These are phyloP conservation scores for Paedocypris micromegethes DNA, from an alignment of 2,797 vertebrate species.

Conservation along the genomic window DNA sequence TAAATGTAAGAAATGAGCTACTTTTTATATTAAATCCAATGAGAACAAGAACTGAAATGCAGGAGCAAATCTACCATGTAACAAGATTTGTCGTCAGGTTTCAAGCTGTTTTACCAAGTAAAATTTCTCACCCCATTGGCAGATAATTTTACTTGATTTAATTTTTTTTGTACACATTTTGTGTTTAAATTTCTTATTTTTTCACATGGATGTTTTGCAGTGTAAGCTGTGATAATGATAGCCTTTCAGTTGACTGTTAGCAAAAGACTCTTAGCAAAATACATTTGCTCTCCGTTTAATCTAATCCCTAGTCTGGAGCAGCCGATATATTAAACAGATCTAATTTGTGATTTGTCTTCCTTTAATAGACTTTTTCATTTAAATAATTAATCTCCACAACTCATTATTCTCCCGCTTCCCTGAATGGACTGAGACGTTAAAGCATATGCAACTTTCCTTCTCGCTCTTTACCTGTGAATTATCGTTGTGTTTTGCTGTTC, in stretches of 20 bases:
- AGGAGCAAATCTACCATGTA: too few species aligned
- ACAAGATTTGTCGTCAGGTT: too few species aligned
- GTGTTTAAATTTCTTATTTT: background rate
- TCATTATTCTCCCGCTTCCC: conserved; percentile 14
- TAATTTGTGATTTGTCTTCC: conserved; percentile 10
- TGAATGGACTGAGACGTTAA: background rate
- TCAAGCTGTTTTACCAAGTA: too few species aligned
- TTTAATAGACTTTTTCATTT: background rate
- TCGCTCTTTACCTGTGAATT: conserved; percentile 19
- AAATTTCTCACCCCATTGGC: too few species aligned
- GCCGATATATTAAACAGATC: background rate
- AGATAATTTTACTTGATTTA: too few species aligned
- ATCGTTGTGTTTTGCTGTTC: conserved; percentile 29
- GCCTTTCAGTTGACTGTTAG: background rate
- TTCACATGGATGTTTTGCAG: background rate
- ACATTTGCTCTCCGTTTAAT: conserved; percentile 8
- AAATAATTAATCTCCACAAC: background rate
- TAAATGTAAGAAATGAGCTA: too few species aligned
- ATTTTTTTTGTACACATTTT: too few species aligned
- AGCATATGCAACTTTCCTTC: too few species aligned
- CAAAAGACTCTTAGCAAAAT: background rate
- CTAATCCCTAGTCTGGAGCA: conserved; percentile 3
- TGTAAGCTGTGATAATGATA: background rate
- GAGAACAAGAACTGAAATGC: too few species aligned
- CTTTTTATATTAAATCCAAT: too few species aligned